These are phyloP conservation scores for Drosophila fuyamai DNA, from an alignment of 1,140 invertebrate genomes.

Conservation along the genomic window DNA sequence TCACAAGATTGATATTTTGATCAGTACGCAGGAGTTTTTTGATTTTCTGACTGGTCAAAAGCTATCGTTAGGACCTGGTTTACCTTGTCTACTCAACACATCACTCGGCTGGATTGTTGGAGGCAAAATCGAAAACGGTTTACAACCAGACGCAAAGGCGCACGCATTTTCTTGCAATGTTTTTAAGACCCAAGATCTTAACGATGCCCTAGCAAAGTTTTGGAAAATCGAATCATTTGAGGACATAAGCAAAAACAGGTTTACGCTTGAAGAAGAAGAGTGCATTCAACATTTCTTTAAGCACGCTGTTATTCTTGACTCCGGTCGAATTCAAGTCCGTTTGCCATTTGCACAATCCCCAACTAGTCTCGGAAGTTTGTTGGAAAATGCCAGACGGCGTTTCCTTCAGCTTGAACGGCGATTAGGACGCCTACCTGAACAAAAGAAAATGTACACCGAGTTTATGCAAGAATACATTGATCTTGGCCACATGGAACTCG, in stretches of 20 bases:
- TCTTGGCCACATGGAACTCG: no score
- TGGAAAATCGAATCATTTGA: slow-evolving; percentile 1
- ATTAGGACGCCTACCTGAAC: background rate
- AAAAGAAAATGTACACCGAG: no score
- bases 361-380: slow-evolving; percentile 1
- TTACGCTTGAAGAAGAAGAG: slow-evolving; percentile 3
- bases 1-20: no score
- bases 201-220: background rate
- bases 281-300: slow-evolving; percentile 1
- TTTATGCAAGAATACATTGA: no score
- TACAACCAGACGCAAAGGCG: background rate
- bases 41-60: no score
- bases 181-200: no score
- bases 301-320: background rate
- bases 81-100: background rate
- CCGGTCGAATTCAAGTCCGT: slow-evolving; percentile 2
- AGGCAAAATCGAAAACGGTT: no score
- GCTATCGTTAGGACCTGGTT: background rate
- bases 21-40: no score
- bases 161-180: background rate
- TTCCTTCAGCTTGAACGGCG: slow-evolving; percentile 2
- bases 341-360: slow-evolving; percentile 1
- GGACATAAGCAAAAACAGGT: background rate
- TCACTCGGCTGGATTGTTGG: background rate
- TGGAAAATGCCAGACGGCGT: background rate